Evolutionary conservation across 2,888 invertebrate genomes (phyloP).

Genomic region (Caenorhabditis sp.): DNA sequence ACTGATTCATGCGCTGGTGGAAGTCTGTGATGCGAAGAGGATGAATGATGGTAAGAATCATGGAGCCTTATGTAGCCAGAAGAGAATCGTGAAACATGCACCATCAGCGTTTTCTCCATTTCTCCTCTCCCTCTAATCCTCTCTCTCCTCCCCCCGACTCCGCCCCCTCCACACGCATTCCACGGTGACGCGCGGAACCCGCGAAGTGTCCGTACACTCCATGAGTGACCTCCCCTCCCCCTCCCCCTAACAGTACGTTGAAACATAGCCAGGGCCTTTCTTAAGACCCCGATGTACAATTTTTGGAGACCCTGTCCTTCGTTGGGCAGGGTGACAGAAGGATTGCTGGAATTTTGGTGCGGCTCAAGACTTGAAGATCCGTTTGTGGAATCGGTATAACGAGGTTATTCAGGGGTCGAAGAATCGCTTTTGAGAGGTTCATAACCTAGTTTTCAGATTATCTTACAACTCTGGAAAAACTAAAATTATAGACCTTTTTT

Average conservation of each 20-base stretch:
- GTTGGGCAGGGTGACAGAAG: neutral
- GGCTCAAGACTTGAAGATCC: too few species aligned
- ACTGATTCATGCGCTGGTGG: conserved; percentile 69
- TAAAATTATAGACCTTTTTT: too few species aligned
- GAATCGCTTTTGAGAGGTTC: too few species aligned
- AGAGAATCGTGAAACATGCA: too few species aligned
- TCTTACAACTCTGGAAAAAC: too few species aligned
- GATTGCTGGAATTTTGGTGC: too few species aligned
- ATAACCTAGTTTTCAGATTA: too few species aligned
- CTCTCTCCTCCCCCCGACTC: neutral
- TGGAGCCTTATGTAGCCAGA: too few species aligned
- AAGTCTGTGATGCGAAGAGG: conserved; percentile 63
- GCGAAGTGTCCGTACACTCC: neutral
- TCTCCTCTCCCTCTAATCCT: neutral
- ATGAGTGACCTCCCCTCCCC: neutral
- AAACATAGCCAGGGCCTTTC: neutral
- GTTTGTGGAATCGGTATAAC: too few species aligned
- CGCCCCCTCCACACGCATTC: neutral
- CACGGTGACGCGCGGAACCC: conserved; percentile 4
- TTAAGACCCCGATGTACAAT: neutral
- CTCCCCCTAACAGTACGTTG: neutral
- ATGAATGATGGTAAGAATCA: conserved; percentile 63
- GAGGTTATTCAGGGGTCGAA: too few species aligned
- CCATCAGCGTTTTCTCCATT: too few species aligned
- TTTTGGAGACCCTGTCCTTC: conserved; percentile 6